A percentile compares a stretch with the other conserved stretches of the same genome.
Evolutionary conservation across 2,888 invertebrate genomes (phyloP).

Genomic region (Lithophane leautieri): DNA sequence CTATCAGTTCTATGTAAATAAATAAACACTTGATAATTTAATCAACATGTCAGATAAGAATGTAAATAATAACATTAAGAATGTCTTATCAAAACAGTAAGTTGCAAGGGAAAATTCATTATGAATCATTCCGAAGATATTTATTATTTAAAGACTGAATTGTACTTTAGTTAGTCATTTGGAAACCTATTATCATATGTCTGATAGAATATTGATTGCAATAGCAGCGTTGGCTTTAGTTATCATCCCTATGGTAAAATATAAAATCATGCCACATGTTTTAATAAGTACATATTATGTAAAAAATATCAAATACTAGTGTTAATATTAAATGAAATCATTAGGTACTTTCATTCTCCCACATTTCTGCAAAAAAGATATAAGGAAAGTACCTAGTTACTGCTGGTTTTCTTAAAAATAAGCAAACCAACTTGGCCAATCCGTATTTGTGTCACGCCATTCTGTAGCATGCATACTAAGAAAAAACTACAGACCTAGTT

Average conservation of each 20-base stretch:
- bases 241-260: constrained; percentile 6
- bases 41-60: constrained; percentile 50
- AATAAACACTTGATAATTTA: constrained; percentile 53
- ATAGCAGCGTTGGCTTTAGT: background rate
- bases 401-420: constrained; percentile 14
- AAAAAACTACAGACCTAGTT: constrained; percentile 78
- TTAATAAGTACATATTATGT: constrained; percentile 1
- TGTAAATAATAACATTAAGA: constrained; percentile 55
- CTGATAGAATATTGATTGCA: constrained; percentile 9
- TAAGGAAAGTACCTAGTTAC: background rate
- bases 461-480: constrained; percentile 65
- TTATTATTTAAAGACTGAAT: constrained; percentile 21
- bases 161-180: constrained; percentile 28
- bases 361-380: background rate
- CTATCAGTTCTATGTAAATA: constrained; percentile 61
- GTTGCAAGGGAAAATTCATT: constrained; percentile 5
- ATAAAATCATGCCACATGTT: background rate
- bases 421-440: constrained; percentile 64
- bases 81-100: constrained; percentile 30
- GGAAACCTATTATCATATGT: background rate
- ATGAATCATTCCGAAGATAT: constrained; percentile 43
- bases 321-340: background rate
- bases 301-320: too few species aligned
- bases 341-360: background rate
- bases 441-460: constrained; percentile 69